Evolutionary conservation across 2,797 vertebrate genomes (phyloP).

Genomic region (Corythornis leucogaster): DNA sequence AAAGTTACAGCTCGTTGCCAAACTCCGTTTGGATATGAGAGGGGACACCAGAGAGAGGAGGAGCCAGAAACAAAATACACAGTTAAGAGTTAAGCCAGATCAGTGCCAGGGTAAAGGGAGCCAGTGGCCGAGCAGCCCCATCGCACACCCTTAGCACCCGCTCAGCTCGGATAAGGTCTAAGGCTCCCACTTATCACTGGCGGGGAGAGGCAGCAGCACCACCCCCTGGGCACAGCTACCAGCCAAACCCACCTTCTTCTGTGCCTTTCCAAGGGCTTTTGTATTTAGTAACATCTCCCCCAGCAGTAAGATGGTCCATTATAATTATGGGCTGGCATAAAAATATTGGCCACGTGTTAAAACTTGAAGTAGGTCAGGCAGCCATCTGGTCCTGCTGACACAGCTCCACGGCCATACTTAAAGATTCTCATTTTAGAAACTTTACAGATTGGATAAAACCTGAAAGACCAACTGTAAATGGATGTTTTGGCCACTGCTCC

Average conservation of each 20-base stretch:
- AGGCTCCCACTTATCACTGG: neutral
- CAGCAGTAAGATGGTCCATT: neutral
- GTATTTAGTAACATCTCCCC: neutral
- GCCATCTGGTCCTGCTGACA: constrained; percentile 34
- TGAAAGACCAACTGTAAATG: neutral
- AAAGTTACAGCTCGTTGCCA: rapidly evolving
- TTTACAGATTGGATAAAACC: neutral
- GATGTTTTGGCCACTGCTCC: neutral
- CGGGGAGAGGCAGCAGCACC: neutral
- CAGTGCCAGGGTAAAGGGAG: neutral
- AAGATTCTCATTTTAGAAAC: neutral
- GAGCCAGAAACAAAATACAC: neutral
- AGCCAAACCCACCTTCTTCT: neutral
- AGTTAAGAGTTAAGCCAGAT: neutral
- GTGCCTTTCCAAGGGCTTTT: neutral
- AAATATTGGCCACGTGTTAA: neutral
- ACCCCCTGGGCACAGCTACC: neutral
- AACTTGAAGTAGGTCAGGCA: constrained; percentile 37
- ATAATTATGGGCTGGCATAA: neutral
- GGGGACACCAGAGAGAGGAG: neutral
- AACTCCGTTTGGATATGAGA: neutral
- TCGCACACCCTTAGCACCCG: rapidly evolving
- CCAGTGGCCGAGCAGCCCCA: neutral
- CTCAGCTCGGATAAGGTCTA: neutral
- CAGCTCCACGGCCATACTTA: rapidly evolving